Base-by-base conservation (phyloP, 1,140 invertebrate genomes). In the Drosophila micromelanica region DNA sequence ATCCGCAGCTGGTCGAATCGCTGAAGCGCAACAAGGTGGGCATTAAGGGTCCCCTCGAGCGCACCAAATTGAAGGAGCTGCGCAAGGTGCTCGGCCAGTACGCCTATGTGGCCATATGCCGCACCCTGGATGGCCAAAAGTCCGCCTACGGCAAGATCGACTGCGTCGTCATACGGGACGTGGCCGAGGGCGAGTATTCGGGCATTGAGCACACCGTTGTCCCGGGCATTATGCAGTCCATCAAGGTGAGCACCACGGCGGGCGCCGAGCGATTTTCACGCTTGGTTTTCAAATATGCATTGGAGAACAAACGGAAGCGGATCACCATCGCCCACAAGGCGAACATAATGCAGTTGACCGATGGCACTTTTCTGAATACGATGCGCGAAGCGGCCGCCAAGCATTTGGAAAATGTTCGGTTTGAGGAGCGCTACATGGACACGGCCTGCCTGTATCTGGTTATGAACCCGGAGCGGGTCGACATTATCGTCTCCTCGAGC, bases 261-360 rank as follows among this genome's bases (percentile, higher is more conserved):
- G 85, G 80, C 0, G 59, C 80, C 17, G 5, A 37, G 4, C 64
- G 85, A 11, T 48, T 89, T 0, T 73, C 85, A 0, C 20, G 48
- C 2, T 89, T 46, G 9, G 79, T 84, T 0, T 84, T 84, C 37
- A 2, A 60, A 6, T 89, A 80, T 59, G 76, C 76, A 0, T 15
- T 40, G 23, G 17, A 30, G 7, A 42, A 77, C 15, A 15, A 72
- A 1, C 76, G 80, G 5, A 72, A 63, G 3, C 80, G 64, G 52
- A 60, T 89, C 15, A 89, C 84, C 2, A 79, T 80, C 40, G 84
- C 84, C 7, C 84, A 89, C 56, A 89, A 89, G 57, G 76, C 84
- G 0, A 89, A 89, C 20, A 89, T 89, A 0, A 84, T 84, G 80
- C 45, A 35, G 12, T 30, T 89, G 49, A 89, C 84, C 3, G 84